A percentile compares a stretch with the other conserved stretches of the same genome.
These are phyloP conservation scores for Chinchilla lanigera DNA, from an alignment of 2,113 vertebrate species.

Conservation along the genomic window DNA sequence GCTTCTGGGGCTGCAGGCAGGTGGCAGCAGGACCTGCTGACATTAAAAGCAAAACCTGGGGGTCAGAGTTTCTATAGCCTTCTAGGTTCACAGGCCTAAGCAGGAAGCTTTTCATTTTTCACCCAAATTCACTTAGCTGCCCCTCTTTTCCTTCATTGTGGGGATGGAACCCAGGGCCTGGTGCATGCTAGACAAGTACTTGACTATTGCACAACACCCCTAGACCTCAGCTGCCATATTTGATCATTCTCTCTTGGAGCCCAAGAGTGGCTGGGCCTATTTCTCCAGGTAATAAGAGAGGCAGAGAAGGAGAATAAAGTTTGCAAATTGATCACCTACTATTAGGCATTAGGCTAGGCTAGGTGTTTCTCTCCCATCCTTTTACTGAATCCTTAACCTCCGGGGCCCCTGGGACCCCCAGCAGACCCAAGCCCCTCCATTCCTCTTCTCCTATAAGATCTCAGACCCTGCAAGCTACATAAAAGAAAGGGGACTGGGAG, in stretches of 20 bases:
- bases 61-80: not conserved
- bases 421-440: not conserved
- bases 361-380: not conserved
- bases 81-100: not conserved
- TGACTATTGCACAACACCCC: too few relatives aligned
- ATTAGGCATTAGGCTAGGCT: not conserved
- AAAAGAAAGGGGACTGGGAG: not conserved
- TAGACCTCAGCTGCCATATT: not conserved
- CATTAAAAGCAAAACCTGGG: not conserved
- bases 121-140: not conserved
- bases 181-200: not conserved
- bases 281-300: not conserved
- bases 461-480: not conserved
- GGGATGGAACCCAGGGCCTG: not conserved
- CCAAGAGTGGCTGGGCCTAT: not conserved
- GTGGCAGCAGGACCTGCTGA: not conserved
- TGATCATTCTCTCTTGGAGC: not conserved
- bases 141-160: not conserved
- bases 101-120: not conserved
- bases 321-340: not conserved
- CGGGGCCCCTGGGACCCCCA: not conserved
- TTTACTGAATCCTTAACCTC: not conserved
- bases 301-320: not conserved
- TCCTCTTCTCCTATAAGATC: not conserved
- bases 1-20: not conserved